phyloP scores from a whole-genome alignment of 1,140 invertebrate species.

The Lerema accius region DNA sequence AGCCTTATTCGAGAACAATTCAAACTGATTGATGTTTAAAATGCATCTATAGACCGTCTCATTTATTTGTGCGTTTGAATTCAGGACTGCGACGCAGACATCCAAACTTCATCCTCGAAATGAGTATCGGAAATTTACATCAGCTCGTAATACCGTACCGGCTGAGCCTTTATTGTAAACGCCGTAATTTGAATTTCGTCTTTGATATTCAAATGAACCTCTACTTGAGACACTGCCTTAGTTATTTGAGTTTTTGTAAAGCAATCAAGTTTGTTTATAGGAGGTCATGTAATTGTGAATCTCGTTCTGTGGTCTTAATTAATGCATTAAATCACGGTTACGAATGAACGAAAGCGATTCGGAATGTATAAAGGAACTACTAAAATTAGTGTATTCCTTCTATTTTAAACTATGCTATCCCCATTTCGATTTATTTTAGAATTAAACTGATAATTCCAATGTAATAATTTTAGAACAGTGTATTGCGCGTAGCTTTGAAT shows the following conservation, averaged over 20 bases:
- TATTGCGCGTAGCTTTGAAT: too few species aligned
- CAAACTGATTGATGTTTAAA: neutral
- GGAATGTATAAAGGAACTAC: too few species aligned
- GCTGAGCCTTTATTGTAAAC: constrained; percentile 81
- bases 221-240: constrained; percentile 82
- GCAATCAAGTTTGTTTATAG: constrained; percentile 82
- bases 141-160: constrained; percentile 76
- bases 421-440: too few species aligned
- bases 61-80: constrained; percentile 51
- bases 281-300: constrained; percentile 78
- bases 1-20: too few species aligned
- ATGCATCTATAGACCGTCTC: constrained; percentile 5
- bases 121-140: constrained; percentile 83
- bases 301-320: constrained; percentile 77
- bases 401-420: too few species aligned
- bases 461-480: too few species aligned
- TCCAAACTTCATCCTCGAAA: constrained; percentile 77
- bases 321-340: constrained; percentile 69
- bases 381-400: too few species aligned
- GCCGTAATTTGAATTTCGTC: constrained; percentile 81
- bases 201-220: constrained; percentile 82
- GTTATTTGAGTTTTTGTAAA: constrained; percentile 83
- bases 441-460: too few species aligned
- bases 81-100: constrained; percentile 67
- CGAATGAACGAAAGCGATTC: constrained; percentile 7